These are phyloP conservation scores for Carduelis carduelis DNA, from an alignment of 2,797 vertebrate species.

Conservation along the genomic window DNA sequence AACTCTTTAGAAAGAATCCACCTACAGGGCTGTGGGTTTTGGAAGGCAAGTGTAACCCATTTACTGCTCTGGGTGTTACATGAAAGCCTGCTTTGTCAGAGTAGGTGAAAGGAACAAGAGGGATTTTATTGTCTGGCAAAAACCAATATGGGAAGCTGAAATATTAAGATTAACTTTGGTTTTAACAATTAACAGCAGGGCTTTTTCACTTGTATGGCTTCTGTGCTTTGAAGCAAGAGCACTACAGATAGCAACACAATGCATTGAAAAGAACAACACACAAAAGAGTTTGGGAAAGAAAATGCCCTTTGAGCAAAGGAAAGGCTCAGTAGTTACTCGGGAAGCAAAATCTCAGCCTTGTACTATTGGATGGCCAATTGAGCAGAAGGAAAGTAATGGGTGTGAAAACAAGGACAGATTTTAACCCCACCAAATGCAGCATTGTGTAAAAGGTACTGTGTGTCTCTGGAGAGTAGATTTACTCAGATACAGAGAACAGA, in stretches of 20 bases:
- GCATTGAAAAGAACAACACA: neutral
- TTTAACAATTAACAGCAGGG: neutral
- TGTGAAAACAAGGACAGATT: neutral
- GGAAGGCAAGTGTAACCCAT: neutral
- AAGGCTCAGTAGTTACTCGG: neutral
- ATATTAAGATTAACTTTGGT: neutral
- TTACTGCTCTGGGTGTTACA: neutral
- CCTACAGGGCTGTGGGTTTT: neutral
- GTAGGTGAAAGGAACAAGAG: neutral
- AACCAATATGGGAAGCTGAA: neutral
- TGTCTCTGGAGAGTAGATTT: neutral
- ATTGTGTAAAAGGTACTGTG: neutral
- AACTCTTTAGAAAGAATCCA: constrained; percentile 33
- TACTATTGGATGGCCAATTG: neutral
- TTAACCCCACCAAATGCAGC: neutral
- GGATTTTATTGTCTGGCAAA: neutral
- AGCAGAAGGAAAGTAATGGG: neutral
- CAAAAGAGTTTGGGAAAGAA: neutral
- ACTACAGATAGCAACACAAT: neutral
- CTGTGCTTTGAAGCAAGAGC: neutral
- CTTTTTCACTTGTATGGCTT: neutral
- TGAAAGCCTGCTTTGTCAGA: neutral
- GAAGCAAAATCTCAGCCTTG: neutral
- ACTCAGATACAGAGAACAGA: neutral
- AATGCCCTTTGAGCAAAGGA: neutral